Evolutionary conservation across 2,888 invertebrate genomes (phyloP).

Genomic region (Baccha elongata): DNA sequence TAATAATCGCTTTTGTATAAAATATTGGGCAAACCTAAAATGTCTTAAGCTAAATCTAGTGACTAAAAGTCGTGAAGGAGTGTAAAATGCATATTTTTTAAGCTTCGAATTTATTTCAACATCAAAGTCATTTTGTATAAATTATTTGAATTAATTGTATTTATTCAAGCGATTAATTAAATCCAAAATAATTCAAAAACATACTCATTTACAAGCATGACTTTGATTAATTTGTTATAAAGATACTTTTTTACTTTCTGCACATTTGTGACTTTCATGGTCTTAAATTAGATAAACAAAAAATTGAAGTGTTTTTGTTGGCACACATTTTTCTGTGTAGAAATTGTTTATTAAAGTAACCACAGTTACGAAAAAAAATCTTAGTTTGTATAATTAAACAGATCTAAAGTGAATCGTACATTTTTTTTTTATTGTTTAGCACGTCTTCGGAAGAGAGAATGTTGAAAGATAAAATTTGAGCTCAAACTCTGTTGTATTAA

Average conservation of each 20-base stretch:
- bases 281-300: neutral
- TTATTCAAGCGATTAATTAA: neutral
- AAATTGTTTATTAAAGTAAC: neutral
- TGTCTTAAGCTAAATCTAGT: neutral
- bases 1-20: slow-evolving; percentile 16
- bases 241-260: neutral
- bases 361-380: neutral
- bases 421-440: neutral
- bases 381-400: neutral
- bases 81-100: neutral
- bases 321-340: neutral
- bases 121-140: neutral
- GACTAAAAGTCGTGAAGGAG: neutral
- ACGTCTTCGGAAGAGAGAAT: neutral
- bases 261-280: neutral
- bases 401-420: neutral
- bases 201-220: neutral
- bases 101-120: neutral
- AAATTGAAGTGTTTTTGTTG: neutral
- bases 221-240: neutral
- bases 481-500: too few species aligned
- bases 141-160: neutral
- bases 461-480: too few species aligned
- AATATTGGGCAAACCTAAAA: neutral
- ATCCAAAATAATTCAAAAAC: neutral